Evolutionary conservation across 2,113 vertebrate species (phyloP).

Genomic region (Pseudorasbora parva): DNA sequence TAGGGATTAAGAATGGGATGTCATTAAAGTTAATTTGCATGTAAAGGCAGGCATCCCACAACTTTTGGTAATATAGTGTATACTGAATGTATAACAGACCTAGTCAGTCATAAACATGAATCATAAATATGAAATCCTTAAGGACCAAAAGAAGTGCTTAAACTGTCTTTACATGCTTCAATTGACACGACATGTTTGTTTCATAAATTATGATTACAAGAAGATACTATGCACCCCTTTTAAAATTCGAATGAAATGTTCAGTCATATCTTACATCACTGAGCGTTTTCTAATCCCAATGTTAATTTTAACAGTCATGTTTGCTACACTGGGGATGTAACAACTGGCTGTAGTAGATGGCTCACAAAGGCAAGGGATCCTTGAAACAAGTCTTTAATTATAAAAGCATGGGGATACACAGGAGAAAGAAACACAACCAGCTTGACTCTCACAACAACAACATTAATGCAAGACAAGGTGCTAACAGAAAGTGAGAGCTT

Average conservation of each 20-base stretch:
- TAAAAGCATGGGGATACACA: no score
- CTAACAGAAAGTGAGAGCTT: no score
- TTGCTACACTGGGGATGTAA: conserved; percentile 4
- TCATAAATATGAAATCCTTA: neutral
- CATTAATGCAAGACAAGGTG: no score
- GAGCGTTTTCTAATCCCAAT: no score
- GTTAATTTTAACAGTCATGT: conserved; percentile 50
- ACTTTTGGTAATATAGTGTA: neutral
- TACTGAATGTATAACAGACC: neutral
- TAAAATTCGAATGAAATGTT: conserved; percentile 51
- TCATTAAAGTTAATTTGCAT: no score
- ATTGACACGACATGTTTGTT: conserved; percentile 18
- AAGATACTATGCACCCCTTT: conserved; percentile 19
- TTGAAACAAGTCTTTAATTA: no score
- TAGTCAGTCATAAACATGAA: neutral
- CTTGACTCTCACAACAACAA: no score
- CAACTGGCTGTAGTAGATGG: no score
- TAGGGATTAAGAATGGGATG: no score
- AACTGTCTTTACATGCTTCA: neutral
- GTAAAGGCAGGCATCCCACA: no score
- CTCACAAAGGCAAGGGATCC: no score
- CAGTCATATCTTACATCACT: conserved; percentile 21
- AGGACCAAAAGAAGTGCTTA: conserved; percentile 19
- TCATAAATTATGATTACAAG: conserved; percentile 43
- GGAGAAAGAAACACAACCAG: no score